These are phyloP conservation scores for Chaetodon trifascialis DNA, from an alignment of 2,113 vertebrate genomes.

Conservation along the genomic window DNA sequence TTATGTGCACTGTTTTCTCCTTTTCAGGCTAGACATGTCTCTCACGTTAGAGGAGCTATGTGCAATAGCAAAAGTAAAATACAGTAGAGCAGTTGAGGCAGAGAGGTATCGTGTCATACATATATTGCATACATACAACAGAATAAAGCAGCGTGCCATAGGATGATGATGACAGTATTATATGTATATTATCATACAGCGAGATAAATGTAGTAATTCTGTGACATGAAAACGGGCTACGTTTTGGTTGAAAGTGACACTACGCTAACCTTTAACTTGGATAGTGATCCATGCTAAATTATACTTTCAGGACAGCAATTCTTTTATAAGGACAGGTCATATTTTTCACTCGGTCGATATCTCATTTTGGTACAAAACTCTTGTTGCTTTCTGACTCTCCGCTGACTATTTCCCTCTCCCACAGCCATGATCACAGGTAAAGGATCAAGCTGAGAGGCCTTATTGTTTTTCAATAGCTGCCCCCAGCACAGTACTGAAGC, in stretches of 20 bases:
- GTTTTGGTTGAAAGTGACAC: background rate
- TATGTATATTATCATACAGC: too few relatives aligned
- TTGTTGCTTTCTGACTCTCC: conserved; percentile 38
- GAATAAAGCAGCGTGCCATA: too few relatives aligned
- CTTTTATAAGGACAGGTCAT: conserved; percentile 14
- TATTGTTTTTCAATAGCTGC: conserved; percentile 77
- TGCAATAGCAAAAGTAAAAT: too few relatives aligned
- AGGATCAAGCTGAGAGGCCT: conserved; percentile 73
- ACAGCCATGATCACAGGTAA: conserved; percentile 66
- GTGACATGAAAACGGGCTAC: too few relatives aligned
- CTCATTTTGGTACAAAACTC: conserved; percentile 56
- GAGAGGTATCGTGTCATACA: too few relatives aligned
- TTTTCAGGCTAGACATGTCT: too few relatives aligned
- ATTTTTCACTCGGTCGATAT: conserved; percentile 58
- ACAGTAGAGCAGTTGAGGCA: too few relatives aligned
- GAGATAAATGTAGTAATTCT: too few relatives aligned
- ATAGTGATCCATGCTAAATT: background rate
- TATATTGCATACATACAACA: too few relatives aligned
- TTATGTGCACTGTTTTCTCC: too few relatives aligned
- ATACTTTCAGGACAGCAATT: conserved; percentile 24
- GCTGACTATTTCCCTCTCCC: conserved; percentile 37
- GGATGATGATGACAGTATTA: too few relatives aligned
- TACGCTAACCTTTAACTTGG: background rate
- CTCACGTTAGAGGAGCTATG: too few relatives aligned
- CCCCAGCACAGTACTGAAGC: conserved; percentile 61